Base-by-base conservation (phyloP, 2,888 invertebrate genomes). In the Tenodera sinensis region DNA sequence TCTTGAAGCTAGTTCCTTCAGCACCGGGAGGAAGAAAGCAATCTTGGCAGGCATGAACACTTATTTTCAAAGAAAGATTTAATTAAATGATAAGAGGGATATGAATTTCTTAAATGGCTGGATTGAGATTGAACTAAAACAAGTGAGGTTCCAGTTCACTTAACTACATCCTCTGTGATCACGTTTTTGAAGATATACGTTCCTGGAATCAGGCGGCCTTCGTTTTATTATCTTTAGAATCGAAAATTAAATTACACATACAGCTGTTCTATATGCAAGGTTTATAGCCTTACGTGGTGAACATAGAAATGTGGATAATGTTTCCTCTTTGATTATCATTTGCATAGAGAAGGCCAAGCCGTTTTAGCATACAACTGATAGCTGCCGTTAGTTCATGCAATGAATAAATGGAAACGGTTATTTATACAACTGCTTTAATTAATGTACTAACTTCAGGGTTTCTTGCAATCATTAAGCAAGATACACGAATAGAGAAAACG, bases 1-100 rank as follows among this genome's bases (percentile, higher is more conserved):
- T 71, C 1, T 6, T 20, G 14, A 71, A 71, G 20, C 54, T 71
- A 71, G 20, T 25, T 71, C 54, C 4, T 8, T 25, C 3, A 71
- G 20, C 25, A 6, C 54, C 54, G 15, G 4, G 20, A 71, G 54
- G 25, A 54, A 85, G 42, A 85, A 14, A 47, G 14, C n/a, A 42
- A 28, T 47, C 54, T 85, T 85, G 25, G 25, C 28, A 47, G 85
- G 42, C 85, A 27, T 85, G 85, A 54, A 85, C 85, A 85, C 85
- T 6, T 85, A 85, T 85, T 85, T 85, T 85, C 54, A 85, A 34
- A 47, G 85, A 47, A 27, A 85, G 85, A 85, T 85, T 85, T 85
- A 85, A 85, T 85, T 85, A 85, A 85, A 85, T 27, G 85, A 85
- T 85, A 85, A 85, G 47, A 85, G 15, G 85, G 27, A 71, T 71